Percentiles rank a stretch among this genome's conserved stretches.
Conservation (phyloP, 2,113 vertebrate genomes). For the Abramis brama region DNA sequence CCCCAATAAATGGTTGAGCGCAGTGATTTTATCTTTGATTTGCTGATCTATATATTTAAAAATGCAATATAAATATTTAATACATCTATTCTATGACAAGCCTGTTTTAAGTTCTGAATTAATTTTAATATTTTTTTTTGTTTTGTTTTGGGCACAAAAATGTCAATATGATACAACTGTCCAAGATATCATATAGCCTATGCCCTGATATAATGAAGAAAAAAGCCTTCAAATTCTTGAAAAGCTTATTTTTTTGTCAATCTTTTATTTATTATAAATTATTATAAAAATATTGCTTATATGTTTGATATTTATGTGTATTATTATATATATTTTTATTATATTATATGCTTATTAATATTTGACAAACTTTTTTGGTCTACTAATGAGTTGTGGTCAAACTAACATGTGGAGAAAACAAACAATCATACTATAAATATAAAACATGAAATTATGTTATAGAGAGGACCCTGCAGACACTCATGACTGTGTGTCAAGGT, state of each 20-base stretch:
- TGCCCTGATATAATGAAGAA: background rate
- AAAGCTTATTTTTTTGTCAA: no score
- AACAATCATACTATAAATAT: background rate
- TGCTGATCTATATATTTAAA: no score
- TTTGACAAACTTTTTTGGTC: background rate
- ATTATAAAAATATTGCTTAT: background rate
- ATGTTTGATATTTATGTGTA: background rate
- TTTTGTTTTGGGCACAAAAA: background rate
- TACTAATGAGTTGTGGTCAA: background rate
- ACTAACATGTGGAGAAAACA: background rate
- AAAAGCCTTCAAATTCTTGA: background rate
- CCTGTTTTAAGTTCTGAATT: background rate
- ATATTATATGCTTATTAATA: background rate
- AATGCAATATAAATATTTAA: background rate
- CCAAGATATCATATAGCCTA: no score
- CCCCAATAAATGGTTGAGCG: no score
- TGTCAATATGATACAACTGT: no score
- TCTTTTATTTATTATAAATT: background rate
- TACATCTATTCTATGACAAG: background rate
- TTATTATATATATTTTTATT: background rate
- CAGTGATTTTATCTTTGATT: no score
- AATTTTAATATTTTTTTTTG: background rate
- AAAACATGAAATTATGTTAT: background rate
- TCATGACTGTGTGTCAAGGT: background rate
- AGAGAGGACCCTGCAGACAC: background rate